phyloP scores from a whole-genome alignment of 2,113 vertebrate genomes.

The Thunnus thynnus region DNA sequence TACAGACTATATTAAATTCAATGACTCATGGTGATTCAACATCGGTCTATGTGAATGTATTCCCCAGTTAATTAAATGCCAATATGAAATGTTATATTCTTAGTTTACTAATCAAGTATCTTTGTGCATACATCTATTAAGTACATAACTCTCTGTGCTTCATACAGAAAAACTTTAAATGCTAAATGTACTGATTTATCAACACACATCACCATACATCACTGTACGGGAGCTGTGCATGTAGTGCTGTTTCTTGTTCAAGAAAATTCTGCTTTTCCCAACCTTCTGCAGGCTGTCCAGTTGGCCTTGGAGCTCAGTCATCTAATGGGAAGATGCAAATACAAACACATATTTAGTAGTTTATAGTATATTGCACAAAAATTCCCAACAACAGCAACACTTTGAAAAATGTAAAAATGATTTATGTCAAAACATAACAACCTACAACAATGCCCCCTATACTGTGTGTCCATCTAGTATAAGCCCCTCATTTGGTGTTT shows the following conservation, averaged over 20 bases:
- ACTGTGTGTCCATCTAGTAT: too few relatives aligned
- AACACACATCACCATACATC: neutral
- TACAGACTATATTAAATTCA: neutral
- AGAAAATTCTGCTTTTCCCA: neutral
- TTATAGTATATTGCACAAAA: neutral
- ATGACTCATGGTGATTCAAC: neutral
- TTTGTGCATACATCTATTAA: neutral
- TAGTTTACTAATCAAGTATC: neutral
- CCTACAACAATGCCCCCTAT: too few relatives aligned
- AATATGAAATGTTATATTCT: neutral
- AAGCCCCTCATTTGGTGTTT: too few relatives aligned
- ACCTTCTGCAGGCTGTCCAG: slow-evolving; percentile 92
- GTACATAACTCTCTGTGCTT: neutral
- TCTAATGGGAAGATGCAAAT: slow-evolving; percentile 52
- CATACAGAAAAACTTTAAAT: too few relatives aligned
- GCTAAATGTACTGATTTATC: neutral
- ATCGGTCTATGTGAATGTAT: neutral
- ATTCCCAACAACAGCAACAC: too few relatives aligned
- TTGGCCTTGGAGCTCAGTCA: slow-evolving; percentile 88
- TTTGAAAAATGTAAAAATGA: too few relatives aligned
- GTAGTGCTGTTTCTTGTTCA: neutral
- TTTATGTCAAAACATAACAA: too few relatives aligned
- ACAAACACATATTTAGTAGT: neutral
- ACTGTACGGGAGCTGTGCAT: neutral
- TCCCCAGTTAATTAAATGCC: neutral